Percentiles rank a stretch among this genome's conserved stretches.
Evolutionary conservation across 2,797 vertebrate genomes (phyloP).

Genomic region (Muraenolepis orangiensis): DNA sequence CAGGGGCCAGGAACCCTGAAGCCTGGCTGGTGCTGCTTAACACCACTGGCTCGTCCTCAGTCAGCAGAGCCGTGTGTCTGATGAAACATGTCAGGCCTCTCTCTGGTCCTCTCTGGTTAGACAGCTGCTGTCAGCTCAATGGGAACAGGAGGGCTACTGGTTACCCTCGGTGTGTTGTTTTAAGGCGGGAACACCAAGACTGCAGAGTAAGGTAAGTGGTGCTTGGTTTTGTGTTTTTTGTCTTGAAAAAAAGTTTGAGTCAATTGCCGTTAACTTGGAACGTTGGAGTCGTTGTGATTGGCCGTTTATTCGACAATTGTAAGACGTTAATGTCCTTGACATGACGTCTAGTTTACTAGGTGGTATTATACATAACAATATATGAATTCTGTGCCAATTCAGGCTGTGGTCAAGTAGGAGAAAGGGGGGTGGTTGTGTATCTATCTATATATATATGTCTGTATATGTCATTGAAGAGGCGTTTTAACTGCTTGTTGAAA

Average conservation of each 20-base stretch:
- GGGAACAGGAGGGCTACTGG: slow-evolving; percentile 30
- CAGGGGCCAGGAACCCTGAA: slow-evolving; percentile 53
- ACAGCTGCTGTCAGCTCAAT: slow-evolving; percentile 67
- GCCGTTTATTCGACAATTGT: background rate
- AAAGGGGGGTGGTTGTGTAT: background rate
- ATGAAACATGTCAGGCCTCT: slow-evolving; percentile 65
- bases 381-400: too few relatives aligned
- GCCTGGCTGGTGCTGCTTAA: slow-evolving; percentile 57
- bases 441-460: background rate
- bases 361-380: background rate
- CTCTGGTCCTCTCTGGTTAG: slow-evolving; percentile 53
- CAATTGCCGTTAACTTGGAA: slow-evolving; percentile 19
- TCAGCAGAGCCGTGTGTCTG: slow-evolving; percentile 59
- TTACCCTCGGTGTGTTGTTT: slow-evolving; percentile 38
- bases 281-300: background rate
- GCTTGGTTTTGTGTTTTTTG: slow-evolving; percentile 6
- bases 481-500: slow-evolving; percentile 27
- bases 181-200: slow-evolving; percentile 32
- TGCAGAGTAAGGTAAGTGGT: slow-evolving; percentile 57
- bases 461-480: background rate
- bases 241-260: slow-evolving; percentile 17
- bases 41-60: slow-evolving; percentile 58
- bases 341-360: background rate
- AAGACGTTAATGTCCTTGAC: background rate
- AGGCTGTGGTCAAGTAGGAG: background rate